Conservation (phyloP, 2,113 vertebrate genomes). For the Leptobrachium ailaonicum region DNA sequence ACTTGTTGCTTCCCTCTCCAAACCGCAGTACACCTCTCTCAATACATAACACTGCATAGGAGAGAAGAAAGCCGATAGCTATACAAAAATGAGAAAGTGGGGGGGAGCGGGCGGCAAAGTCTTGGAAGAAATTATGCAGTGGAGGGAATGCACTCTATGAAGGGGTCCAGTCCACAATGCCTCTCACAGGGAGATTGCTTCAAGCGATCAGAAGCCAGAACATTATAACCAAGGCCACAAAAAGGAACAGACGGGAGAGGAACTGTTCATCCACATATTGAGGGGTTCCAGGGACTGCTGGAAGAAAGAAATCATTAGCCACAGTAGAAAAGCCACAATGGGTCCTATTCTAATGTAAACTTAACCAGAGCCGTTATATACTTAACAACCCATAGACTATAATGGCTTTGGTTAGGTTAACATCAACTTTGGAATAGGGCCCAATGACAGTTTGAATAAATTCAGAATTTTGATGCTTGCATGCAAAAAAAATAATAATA, state of each 20-base stretch:
- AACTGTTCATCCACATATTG: slow-evolving; percentile 96
- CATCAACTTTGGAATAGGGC: too few species aligned
- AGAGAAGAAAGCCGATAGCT: slow-evolving; percentile 16
- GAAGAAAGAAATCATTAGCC: slow-evolving; percentile 24
- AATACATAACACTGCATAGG: not conserved
- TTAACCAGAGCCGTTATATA: too few species aligned
- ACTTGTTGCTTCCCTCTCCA: slow-evolving; percentile 23
- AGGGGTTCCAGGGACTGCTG: slow-evolving; percentile 93
- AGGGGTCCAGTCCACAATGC: slow-evolving; percentile 55
- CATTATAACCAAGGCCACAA: slow-evolving; percentile 96
- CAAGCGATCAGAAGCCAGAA: slow-evolving; percentile 97
- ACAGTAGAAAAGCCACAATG: too few species aligned
- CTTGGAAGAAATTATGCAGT: slow-evolving; percentile 26
- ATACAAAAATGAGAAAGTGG: not conserved
- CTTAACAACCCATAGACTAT: too few species aligned
- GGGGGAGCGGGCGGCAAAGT: not conserved
- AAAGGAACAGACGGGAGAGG: slow-evolving; percentile 96
- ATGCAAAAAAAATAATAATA: too few species aligned
- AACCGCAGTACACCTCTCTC: not conserved
- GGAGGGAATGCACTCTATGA: slow-evolving; percentile 57
- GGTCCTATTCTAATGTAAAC: too few species aligned
- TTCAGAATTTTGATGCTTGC: too few species aligned
- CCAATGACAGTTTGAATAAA: too few species aligned
- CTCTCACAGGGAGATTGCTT: slow-evolving; percentile 49
- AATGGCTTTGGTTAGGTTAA: too few species aligned